Base-by-base conservation (phyloP, 2,888 invertebrate genomes). In the Protonemura montana region DNA sequence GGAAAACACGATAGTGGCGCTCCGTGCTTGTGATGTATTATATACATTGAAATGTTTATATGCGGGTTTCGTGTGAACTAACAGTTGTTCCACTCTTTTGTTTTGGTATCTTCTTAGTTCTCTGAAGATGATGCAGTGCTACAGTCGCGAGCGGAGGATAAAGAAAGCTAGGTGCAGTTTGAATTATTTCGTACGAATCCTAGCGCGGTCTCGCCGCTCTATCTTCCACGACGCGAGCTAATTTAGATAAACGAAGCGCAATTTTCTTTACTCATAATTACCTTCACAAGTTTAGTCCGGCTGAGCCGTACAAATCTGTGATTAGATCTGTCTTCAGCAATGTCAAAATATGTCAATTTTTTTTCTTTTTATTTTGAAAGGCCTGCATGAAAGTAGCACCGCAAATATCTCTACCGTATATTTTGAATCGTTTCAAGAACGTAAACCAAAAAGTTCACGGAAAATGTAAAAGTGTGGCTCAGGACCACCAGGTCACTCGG, bases 11-110 rank as follows among this genome's bases (percentile, higher is more conserved):
- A 82, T 82, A 82, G 82, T 7, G 82, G 35, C 59, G 84, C 84
- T 84, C 42, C 35, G 16, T 26, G 28, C 28, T 29, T 28, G 81
- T 81, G 81, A 81, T 81, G 81, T 81, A 81, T 81, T 81, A 29
- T 30, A 81, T 30, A 81, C 29, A 30, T 30, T 30, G 81, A 30
- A n/a, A 81, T 81, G 81, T 81, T 81, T 81, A 81, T 30, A 81
- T 81, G 81, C 30, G 81, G 81, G 30, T n/a, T 81, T 21, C 30
- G 30, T 81, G 81, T 30, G 81, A 81, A 81, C 81, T 30, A 81
- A 81, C 81, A 81, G 30, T n/a, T 81, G 81, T 81, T 28, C 29
- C 26, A 81, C 81, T 81, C 81, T 28, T 81, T 81, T 81, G 81
- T 81, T 29, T 81, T 81, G 29, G n/a, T 30, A 29, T 81, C 78